A percentile compares a stretch with the other conserved stretches of the same genome.
Conservation (phyloP, 1,140 invertebrate genomes). For the Apis laboriosa region DNA sequence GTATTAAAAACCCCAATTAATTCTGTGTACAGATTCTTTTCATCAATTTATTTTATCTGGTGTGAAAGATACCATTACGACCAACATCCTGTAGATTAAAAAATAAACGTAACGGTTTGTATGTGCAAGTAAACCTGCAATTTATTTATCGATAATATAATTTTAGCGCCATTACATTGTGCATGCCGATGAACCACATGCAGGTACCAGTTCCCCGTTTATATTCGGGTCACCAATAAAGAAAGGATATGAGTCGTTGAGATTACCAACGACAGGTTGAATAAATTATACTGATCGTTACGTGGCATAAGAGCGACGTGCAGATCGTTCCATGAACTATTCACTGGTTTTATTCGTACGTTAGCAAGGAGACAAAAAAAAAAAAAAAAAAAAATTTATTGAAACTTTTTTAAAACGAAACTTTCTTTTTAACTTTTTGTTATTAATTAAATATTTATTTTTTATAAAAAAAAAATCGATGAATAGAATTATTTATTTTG, state of each 20-base stretch:
- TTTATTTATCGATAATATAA: conserved; percentile 17
- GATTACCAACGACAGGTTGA: conserved; percentile 60
- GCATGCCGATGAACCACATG: conserved; percentile 33
- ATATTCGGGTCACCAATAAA: conserved; percentile 61
- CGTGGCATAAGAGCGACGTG: conserved; percentile 36
- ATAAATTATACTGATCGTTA: conserved; percentile 63
- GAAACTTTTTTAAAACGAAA: not conserved
- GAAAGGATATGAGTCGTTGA: conserved; percentile 64
- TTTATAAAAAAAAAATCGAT: not conserved
- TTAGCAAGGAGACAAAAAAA: not conserved
- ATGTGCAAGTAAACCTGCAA: not conserved
- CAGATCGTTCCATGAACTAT: conserved; percentile 42
- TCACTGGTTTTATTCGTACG: not conserved
- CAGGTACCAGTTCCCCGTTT: conserved; percentile 13
- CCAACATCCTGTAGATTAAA: not conserved
- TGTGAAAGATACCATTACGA: too few relatives aligned
- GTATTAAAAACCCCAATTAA: not conserved
- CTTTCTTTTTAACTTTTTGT: not conserved
- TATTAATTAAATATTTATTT: not conserved
- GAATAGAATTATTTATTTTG: too few relatives aligned
- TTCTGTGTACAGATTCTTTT: too few relatives aligned
- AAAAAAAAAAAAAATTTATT: not conserved
- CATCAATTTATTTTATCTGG: too few relatives aligned
- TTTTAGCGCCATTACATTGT: not conserved
- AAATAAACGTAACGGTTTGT: not conserved